A percentile compares a stretch with the other conserved stretches of the same genome.
phyloP scores from a whole-genome alignment of 37 sponge, comb jelly and placozoan species.

The Hexactinellida sp. region DNA sequence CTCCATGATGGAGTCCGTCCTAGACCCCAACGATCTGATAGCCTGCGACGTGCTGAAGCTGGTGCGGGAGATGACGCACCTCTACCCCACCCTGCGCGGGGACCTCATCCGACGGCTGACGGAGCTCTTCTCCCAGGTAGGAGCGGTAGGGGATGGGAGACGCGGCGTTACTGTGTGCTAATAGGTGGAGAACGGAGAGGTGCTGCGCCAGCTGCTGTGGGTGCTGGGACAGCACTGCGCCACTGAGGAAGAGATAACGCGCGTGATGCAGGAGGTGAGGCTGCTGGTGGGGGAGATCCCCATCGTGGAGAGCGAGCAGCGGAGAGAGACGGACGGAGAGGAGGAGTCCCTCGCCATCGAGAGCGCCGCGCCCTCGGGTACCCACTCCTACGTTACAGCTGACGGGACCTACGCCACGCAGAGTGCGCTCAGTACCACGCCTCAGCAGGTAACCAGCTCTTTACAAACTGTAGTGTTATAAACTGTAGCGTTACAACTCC shows the following conservation, averaged over 20 bases:
- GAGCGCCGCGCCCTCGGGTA: background rate
- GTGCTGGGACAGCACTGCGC: slow-evolving; percentile 94
- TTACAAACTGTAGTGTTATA: background rate
- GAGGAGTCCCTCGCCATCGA: slow-evolving; percentile 21
- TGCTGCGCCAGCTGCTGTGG: slow-evolving; percentile 48
- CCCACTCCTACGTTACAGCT: slow-evolving; percentile 56
- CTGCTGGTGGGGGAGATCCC: slow-evolving; percentile 83
- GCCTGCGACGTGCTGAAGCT: slow-evolving; percentile 81
- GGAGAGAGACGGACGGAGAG: slow-evolving; percentile 63
- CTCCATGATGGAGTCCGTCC: slow-evolving; percentile 73
- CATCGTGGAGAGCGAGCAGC: slow-evolving; percentile 86
- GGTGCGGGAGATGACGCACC: slow-evolving; percentile 80
- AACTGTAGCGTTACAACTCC: background rate
- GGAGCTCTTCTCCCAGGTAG: slow-evolving; percentile 64
- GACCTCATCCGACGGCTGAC: slow-evolving; percentile 54
- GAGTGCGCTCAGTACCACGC: slow-evolving; percentile 59
- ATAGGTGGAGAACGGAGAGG: background rate
- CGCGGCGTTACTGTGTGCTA: background rate
- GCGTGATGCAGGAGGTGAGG: slow-evolving; percentile 59
- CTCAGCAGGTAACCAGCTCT: background rate
- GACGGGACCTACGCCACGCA: slow-evolving; percentile 94
- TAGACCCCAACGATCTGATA: slow-evolving; percentile 64
- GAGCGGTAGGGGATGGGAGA: too few species aligned
- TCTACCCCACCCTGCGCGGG: slow-evolving; percentile 61
- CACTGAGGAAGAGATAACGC: slow-evolving; percentile 63